A percentile compares a stretch with the other conserved stretches of the same genome.
Evolutionary conservation across 2,797 vertebrate genomes (phyloP).

Genomic region (Florisuga fusca): DNA sequence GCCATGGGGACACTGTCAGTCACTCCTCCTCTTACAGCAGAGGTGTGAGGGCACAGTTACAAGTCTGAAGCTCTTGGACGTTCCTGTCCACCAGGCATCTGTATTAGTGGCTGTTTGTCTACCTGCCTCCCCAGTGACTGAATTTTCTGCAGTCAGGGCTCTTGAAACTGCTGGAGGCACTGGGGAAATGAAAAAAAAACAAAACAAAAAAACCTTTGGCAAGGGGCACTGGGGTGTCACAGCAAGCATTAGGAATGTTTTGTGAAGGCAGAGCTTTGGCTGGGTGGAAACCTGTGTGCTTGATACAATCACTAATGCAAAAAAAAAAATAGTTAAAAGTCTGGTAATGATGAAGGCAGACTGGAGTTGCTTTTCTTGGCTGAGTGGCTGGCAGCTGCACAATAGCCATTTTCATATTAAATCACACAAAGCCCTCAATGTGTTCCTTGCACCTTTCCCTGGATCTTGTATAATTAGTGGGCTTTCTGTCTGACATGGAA

Average conservation of each 20-base stretch:
- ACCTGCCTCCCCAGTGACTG: rapidly evolving
- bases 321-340: neutral
- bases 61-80: rapidly evolving
- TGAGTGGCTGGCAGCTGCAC: slow-evolving; percentile 8
- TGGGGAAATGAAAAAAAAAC: neutral
- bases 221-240: neutral
- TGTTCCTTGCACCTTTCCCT: slow-evolving; percentile 6
- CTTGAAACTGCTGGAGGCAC: neutral
- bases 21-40: neutral
- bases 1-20: rapidly evolving
- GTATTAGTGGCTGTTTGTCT: neutral
- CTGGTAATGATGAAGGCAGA: neutral
- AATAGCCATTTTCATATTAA: slow-evolving; percentile 42
- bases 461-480: neutral
- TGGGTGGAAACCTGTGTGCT: neutral
- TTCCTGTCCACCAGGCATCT: neutral
- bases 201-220: neutral
- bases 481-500: neutral
- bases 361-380: neutral
- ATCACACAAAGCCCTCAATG: neutral
- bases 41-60: neutral
- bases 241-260: neutral
- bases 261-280: neutral
- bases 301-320: neutral
- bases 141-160: neutral